A percentile compares a stretch with the other conserved stretches of the same genome.
Conservation (phyloP, 1,140 invertebrate genomes). For the Drosophila kohkoa region DNA sequence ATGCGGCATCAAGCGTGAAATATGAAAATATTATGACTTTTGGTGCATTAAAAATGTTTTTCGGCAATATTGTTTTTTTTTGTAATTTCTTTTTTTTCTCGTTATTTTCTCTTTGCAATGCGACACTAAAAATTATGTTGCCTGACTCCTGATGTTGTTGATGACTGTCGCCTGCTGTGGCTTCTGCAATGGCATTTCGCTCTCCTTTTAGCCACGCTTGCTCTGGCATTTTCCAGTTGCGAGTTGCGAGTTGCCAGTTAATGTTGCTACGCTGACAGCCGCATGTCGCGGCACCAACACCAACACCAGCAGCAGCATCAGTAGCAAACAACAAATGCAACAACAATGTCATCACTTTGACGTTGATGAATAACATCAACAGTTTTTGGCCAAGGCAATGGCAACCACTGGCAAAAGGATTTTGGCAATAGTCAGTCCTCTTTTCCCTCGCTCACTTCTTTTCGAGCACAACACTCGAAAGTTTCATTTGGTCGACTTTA, state of each 20-base stretch:
- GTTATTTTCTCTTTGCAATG: slow-evolving; percentile 14
- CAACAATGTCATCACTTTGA: slow-evolving; percentile 49
- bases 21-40: slow-evolving; percentile 74
- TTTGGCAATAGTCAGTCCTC: slow-evolving; percentile 24
- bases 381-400: slow-evolving; percentile 50
- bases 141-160: slow-evolving; percentile 37
- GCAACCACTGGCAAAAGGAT: slow-evolving; percentile 21
- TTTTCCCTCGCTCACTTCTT: not conserved
- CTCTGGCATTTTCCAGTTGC: slow-evolving; percentile 21
- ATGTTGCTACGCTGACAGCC: slow-evolving; percentile 39
- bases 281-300: slow-evolving; percentile 30
- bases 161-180: slow-evolving; percentile 46
- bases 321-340: slow-evolving; percentile 17
- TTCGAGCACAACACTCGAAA: slow-evolving; percentile 11
- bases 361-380: slow-evolving; percentile 74
- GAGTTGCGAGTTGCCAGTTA: slow-evolving; percentile 20
- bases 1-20: slow-evolving; percentile 56
- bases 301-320: slow-evolving; percentile 14
- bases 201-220: slow-evolving; percentile 12
- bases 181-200: slow-evolving; percentile 23
- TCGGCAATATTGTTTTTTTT: slow-evolving; percentile 30
- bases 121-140: slow-evolving; percentile 53
- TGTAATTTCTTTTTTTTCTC: not conserved
- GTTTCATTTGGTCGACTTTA: slow-evolving; percentile 17
- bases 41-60: slow-evolving; percentile 65